Conservation (phyloP, 1,140 invertebrate genomes). For the Papilio dardanus region DNA sequence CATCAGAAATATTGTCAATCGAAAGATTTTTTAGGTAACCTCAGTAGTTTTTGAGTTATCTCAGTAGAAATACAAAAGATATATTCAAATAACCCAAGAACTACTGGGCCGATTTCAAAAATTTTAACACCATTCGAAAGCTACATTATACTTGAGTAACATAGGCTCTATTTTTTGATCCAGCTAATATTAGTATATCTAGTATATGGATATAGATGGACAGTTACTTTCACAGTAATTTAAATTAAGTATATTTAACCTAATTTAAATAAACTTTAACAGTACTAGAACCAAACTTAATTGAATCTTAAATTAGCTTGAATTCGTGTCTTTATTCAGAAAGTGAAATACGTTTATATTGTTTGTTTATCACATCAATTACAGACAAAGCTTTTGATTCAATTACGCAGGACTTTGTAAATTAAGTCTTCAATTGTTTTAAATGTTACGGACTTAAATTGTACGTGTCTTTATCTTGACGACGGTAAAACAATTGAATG, state of each 20-base stretch:
- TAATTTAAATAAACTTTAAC: background rate
- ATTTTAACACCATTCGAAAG: too few relatives aligned
- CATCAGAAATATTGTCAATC: too few relatives aligned
- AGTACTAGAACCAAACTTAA: background rate
- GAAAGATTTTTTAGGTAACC: too few relatives aligned
- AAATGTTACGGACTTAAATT: constrained; percentile 4
- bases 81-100: too few relatives aligned
- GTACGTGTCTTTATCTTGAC: background rate
- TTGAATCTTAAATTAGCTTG: background rate
- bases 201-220: background rate
- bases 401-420: constrained; percentile 24
- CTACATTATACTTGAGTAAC: too few relatives aligned
- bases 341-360: constrained; percentile 9
- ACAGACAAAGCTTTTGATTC: constrained; percentile 19
- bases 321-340: background rate
- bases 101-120: too few relatives aligned
- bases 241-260: background rate
- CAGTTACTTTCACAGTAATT: background rate
- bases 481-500: background rate
- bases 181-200: too few relatives aligned
- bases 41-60: too few relatives aligned
- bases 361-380: constrained; percentile 24
- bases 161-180: too few relatives aligned
- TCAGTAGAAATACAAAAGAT: too few relatives aligned
- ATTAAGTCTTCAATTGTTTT: constrained; percentile 21